Base-by-base conservation (phyloP, 2,113 vertebrate species). In the Lepisosteus osseus region DNA sequence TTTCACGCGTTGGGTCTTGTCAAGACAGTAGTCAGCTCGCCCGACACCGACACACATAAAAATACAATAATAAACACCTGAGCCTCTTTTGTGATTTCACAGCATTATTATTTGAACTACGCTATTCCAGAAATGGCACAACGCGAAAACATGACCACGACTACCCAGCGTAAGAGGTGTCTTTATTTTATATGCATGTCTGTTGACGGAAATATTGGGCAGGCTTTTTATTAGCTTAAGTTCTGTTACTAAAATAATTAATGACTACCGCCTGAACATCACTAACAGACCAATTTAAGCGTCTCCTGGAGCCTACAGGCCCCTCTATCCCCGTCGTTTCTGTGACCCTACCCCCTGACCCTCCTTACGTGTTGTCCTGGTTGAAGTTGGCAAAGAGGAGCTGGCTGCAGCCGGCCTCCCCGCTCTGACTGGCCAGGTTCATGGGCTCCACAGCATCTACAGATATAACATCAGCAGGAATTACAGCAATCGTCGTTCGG, bases 351-450 rank as follows among this genome's bases (percentile, higher is more conserved):
- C 69, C 77, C 69, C 72, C 79, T 77, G 83, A 70, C 84, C 75
- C 68, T 84, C 78, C 97, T 95, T 96, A 99, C 97, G 95, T 99
- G 94, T 96, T 96, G 83, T 99, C 96, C 92, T 99, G 96, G 91
- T 99, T 99, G 83, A 99, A 99, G 95, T 97, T 99, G 86, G 97
- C 96, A 92, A 99, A 98, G 78, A 98, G 94, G 81, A 99, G 95
- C 93, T 97, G 95, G 92, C 94, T 92, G 70, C 92, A 93, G 87
- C 95, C 95, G 82, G 94, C 93, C 83, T 99, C 97, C 84, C 95
- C 95, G 86, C 94, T 98, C 88, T 94, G 95, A 87, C 96, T 94
- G 74, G 96, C 95, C 89, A 98, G 85, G 93, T 99, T 99, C 97
- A 99, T 98, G 90, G 71, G 84, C 79, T 80, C 86, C 78, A 71